Percentiles rank a stretch among this genome's conserved stretches.
Evolutionary conservation across 2,113 vertebrate genomes (phyloP).

Genomic region (Saiga tatarica): DNA sequence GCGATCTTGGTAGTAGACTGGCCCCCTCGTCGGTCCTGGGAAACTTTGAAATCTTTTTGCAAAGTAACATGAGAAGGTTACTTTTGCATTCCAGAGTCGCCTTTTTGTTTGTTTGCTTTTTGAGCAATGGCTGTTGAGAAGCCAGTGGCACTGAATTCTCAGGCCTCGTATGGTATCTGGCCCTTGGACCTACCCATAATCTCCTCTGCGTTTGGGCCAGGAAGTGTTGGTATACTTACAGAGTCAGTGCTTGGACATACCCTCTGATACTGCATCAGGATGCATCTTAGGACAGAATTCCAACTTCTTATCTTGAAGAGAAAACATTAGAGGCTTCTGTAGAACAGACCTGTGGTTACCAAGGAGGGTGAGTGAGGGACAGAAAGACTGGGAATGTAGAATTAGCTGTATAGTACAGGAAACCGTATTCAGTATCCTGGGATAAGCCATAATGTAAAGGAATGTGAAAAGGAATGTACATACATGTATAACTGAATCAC

Average conservation of each 20-base stretch:
- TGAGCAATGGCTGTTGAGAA: background rate
- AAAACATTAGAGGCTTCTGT: background rate
- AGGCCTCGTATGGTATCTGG: background rate
- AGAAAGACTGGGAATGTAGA: background rate
- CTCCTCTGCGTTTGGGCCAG: background rate
- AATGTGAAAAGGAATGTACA: background rate
- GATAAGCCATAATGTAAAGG: background rate
- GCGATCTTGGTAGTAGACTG: conserved; percentile 11
- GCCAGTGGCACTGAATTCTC: background rate
- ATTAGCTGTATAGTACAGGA: background rate
- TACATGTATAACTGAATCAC: background rate
- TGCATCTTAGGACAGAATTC: background rate
- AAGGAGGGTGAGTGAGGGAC: background rate
- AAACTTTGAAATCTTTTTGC: background rate
- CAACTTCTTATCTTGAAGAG: background rate
- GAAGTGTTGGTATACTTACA: background rate
- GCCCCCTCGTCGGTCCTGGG: background rate
- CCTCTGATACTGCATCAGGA: background rate
- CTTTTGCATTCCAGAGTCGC: conserved; percentile 10
- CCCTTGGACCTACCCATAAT: background rate
- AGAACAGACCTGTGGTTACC: background rate
- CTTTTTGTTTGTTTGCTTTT: background rate
- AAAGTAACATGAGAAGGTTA: background rate
- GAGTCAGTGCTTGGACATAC: background rate
- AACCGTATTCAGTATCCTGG: background rate